Evolutionary conservation across 2,888 invertebrate species (phyloP).

Genomic region (Vesta saturnalis): DNA sequence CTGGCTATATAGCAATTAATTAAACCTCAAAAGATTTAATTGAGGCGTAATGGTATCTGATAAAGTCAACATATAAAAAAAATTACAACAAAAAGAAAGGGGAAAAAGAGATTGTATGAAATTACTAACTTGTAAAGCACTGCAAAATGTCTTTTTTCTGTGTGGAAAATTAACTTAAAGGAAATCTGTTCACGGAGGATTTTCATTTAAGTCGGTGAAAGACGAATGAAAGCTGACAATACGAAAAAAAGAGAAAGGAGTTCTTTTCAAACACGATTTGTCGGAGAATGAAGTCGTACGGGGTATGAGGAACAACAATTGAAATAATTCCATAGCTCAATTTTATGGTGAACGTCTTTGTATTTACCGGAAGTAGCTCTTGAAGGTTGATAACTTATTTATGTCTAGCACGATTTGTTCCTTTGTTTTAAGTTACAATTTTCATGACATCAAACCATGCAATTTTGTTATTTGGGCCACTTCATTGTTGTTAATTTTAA

Average conservation of each 20-base stretch:
- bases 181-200: slow-evolving; percentile 4
- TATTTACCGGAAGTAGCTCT: not conserved
- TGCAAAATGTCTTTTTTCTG: not conserved
- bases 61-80: not conserved
- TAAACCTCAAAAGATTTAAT: not conserved
- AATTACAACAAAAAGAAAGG: not conserved
- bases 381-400: not conserved
- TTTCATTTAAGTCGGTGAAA: not conserved
- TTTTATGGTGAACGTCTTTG: not conserved
- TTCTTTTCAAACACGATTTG: not conserved
- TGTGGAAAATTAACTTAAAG: slow-evolving; percentile 8
- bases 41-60: not conserved
- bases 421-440: not conserved
- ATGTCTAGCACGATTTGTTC: not conserved
- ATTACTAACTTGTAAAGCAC: not conserved
- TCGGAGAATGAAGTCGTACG: not conserved
- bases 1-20: not conserved
- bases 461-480: no score
- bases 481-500: no score
- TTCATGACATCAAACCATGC: not conserved
- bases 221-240: slow-evolving; percentile 3
- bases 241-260: not conserved
- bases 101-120: not conserved
- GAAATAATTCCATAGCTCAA: not conserved
- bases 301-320: slow-evolving; percentile 8